phyloP scores from a whole-genome alignment of 2,113 vertebrate genomes.

The Rhinichthys klamathensis region DNA sequence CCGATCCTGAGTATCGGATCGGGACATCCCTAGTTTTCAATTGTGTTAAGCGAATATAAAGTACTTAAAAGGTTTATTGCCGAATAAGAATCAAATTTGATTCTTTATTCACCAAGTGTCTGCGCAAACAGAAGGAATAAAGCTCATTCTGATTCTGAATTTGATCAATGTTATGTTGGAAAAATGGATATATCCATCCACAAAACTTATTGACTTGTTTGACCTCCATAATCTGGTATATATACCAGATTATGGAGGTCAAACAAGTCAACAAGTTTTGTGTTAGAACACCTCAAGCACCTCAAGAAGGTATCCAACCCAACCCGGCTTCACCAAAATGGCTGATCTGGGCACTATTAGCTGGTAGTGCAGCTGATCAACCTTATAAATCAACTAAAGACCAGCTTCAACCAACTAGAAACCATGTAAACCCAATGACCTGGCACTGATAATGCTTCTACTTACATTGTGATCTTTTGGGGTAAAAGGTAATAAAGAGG shows the following conservation, averaged over 20 bases:
- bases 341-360: neutral
- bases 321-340: neutral
- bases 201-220: neutral
- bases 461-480: neutral
- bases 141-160: too few species aligned
- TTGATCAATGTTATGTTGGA: neutral
- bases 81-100: too few species aligned
- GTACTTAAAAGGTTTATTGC: neutral
- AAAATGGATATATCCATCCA: neutral
- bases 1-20: too few species aligned
- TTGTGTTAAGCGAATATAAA: neutral
- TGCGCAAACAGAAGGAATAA: too few species aligned
- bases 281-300: neutral
- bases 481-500: neutral
- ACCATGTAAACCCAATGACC: neutral
- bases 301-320: neutral
- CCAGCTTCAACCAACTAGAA: neutral
- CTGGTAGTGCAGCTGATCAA: neutral
- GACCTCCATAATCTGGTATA: neutral
- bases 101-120: too few species aligned
- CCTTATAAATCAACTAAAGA: neutral
- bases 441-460: neutral
- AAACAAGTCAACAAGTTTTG: neutral
- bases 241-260: neutral
- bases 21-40: too few species aligned